A percentile compares a stretch with the other conserved stretches of the same genome.
Evolutionary conservation across 2,888 invertebrate species (phyloP).

Genomic region (Aphidius colemani): DNA sequence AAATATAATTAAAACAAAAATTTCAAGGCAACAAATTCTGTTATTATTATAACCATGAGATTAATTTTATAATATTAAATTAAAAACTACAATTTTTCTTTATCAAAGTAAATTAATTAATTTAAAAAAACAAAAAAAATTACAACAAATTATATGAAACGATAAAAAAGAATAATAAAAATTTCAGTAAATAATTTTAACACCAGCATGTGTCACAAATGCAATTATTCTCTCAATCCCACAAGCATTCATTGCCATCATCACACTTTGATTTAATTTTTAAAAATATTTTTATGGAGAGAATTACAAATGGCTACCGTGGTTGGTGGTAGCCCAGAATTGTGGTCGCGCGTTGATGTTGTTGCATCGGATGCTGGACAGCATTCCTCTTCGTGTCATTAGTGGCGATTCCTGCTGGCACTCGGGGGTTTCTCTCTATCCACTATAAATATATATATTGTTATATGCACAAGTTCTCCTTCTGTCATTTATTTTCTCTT

Average conservation of each 20-base stretch:
- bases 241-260: constrained; percentile 39
- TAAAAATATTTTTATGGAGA: constrained; percentile 41
- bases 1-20: no score
- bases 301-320: constrained; percentile 57
- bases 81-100: not conserved
- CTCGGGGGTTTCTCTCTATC: constrained; percentile 43
- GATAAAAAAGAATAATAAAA: not conserved
- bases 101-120: not conserved
- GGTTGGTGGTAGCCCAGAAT: constrained; percentile 25
- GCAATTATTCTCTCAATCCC: constrained; percentile 32
- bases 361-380: constrained; percentile 42
- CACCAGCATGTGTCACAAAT: constrained; percentile 44
- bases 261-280: constrained; percentile 54
- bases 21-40: no score
- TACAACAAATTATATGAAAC: not conserved
- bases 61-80: no score
- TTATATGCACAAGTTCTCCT: constrained; percentile 26
- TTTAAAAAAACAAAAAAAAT: constrained; percentile 22
- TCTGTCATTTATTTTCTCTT: constrained; percentile 30
- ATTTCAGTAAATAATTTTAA: no score
- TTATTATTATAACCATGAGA: not conserved
- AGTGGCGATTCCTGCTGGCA: constrained; percentile 53
- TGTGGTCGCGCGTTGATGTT: constrained; percentile 40
- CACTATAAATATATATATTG: constrained; percentile 27
- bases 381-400: constrained; percentile 58